Base-by-base conservation (phyloP, 1,140 invertebrate species). In the Solen grandis region DNA sequence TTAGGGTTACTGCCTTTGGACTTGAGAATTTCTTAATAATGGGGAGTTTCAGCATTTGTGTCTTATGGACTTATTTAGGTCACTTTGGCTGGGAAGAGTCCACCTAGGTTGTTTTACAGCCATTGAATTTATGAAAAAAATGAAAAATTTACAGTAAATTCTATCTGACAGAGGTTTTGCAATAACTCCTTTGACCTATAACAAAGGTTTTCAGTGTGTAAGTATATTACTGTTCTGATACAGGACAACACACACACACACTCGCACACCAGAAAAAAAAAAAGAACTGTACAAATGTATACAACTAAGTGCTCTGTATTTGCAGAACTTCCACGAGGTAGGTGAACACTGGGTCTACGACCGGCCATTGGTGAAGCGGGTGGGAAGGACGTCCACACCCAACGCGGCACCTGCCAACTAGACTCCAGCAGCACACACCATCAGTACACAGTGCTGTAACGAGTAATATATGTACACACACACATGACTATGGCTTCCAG, bases 301-400 rank as follows among this genome's bases (percentile, higher is more conserved):
- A 14, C 25, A 19, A n/a, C 31, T 16, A 10, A 14, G 57, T 31
- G 19, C 27, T 22, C 29, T 85, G 36, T 66, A 77, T 31, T 89
- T 89, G 72, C 86, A 93, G 92, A 83, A 92, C 76, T 95, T 95
- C 86, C 90, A 94, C 75, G 92, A 94, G 84, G 91, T 92, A 33
- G 93, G 93, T 22, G 94, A 94, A 86, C 93, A 94, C 82, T 94
- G 94, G 94, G 89, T 94, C 0, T 94, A 94, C 86, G 90, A 92
- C 69, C 86, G 90, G 55, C 92, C 94, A 19, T 87, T 94, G 35
- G 70, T 91, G 66, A 91, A 92, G 69, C 80, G 93, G 81, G 52
- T 91, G 13, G 55, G 74, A 77, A 46, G 22, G 33, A 76, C 33
- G 14, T 27, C 41, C 25, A 33, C 73, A 31, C 25, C 50, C 22